These are phyloP conservation scores for Heterohyrax brucei DNA, from an alignment of 2,797 vertebrate genomes.

Conservation along the genomic window DNA sequence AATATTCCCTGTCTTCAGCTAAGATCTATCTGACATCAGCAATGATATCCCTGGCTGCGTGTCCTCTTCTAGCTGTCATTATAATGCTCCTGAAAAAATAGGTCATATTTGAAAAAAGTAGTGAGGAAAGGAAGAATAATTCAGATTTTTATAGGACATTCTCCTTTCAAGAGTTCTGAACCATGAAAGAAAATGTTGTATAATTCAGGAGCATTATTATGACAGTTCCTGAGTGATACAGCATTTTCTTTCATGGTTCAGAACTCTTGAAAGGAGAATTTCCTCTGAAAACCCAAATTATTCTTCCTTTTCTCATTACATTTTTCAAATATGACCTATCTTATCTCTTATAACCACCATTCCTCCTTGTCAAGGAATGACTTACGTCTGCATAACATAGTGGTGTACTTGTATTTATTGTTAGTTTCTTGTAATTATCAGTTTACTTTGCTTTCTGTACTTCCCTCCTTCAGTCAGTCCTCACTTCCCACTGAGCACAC, in stretches of 20 bases:
- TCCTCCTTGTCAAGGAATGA: background rate
- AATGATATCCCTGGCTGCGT: too few species aligned
- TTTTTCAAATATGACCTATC: background rate
- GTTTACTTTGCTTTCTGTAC: background rate
- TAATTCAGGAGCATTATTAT: background rate
- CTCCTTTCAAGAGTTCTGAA: background rate
- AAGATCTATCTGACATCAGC: too few species aligned
- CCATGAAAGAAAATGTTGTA: background rate
- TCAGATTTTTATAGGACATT: background rate
- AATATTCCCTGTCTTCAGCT: too few species aligned
- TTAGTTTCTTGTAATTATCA: background rate
- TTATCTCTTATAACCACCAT: background rate
- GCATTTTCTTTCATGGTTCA: background rate
- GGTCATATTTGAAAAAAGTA: background rate
- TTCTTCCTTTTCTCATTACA: background rate
- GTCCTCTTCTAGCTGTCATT: too few species aligned
- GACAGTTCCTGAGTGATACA: background rate
- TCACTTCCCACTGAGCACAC: background rate
- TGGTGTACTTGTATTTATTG: accelerated
- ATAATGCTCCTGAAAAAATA: background rate
- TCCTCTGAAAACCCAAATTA: background rate
- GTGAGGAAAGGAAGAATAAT: background rate
- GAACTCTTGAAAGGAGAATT: conserved; percentile 6
- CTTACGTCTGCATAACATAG: accelerated
- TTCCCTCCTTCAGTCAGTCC: too few species aligned